phyloP scores from a whole-genome alignment of 2,888 invertebrate species.

The Tholera decimalis region DNA sequence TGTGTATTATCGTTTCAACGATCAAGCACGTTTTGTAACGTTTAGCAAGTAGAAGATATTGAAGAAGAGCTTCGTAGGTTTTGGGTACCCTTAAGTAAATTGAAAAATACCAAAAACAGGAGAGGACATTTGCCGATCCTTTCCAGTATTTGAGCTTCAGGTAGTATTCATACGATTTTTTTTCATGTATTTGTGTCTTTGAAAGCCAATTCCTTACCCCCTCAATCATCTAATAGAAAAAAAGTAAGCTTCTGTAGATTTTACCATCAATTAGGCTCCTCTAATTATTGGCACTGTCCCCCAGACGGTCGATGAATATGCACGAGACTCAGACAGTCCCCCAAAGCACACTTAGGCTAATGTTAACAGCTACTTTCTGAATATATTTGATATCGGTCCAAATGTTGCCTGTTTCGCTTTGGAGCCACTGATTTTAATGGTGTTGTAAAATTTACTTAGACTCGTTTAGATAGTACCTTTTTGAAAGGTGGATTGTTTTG shows the following conservation, averaged over 20 bases:
- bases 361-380: conserved; percentile 63
- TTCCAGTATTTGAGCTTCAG: too few species aligned
- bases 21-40: neutral
- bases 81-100: neutral
- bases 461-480: neutral
- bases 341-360: conserved; percentile 56
- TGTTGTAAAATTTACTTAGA: neutral
- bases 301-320: conserved; percentile 74
- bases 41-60: neutral
- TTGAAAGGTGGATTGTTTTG: neutral
- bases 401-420: conserved; percentile 30
- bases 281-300: conserved; percentile 72
- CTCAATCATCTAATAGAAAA: neutral
- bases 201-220: neutral
- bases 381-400: conserved; percentile 51
- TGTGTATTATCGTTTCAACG: neutral
- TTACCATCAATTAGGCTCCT: conserved; percentile 73
- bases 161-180: too few species aligned
- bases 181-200: neutral
- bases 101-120: neutral
- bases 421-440: conserved; percentile 13
- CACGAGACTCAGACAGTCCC: conserved; percentile 56
- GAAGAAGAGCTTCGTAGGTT: neutral
- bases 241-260: conserved; percentile 55
- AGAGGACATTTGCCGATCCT: too few species aligned